Evolutionary conservation across 2,888 invertebrate species (phyloP).

Genomic region (Brachypalpus laphriformis): DNA sequence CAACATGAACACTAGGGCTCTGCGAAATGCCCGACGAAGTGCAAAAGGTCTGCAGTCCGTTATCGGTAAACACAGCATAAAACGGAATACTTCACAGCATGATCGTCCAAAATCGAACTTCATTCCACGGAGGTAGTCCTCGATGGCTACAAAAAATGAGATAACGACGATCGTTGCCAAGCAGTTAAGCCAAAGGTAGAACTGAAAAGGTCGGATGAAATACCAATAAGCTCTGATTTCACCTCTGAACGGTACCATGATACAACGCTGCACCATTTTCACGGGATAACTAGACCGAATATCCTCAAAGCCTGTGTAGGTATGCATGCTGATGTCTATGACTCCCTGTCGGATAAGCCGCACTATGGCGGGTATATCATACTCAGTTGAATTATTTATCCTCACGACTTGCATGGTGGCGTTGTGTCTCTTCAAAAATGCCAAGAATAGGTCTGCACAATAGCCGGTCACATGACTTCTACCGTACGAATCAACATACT

Average conservation of each 20-base stretch:
- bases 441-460: conserved; percentile 74
- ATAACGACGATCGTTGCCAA: conserved; percentile 62
- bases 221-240: conserved; percentile 75
- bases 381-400: conserved; percentile 62
- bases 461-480: conserved; percentile 71
- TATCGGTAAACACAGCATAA: conserved; percentile 75
- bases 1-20: conserved; percentile 66
- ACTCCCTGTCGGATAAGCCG: conserved; percentile 69
- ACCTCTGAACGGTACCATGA: conserved; percentile 75
- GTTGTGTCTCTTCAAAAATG: conserved; percentile 75
- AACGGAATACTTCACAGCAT: conserved; percentile 72
- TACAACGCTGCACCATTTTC: conserved; percentile 75
- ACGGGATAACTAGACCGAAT: conserved; percentile 76
- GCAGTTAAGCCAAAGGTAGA: conserved; percentile 72
- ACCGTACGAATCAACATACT: conserved; percentile 30
- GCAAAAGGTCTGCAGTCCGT: conserved; percentile 31
- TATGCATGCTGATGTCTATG: conserved; percentile 75
- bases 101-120: conserved; percentile 66
- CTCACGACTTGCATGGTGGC: conserved; percentile 71
- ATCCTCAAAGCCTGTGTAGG: conserved; percentile 68
- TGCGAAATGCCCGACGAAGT: conserved; percentile 42
- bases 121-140: conserved; percentile 23
- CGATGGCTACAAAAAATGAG: conserved; percentile 52
- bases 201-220: conserved; percentile 76
- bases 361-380: conserved; percentile 71